These are phyloP conservation scores for Erythrocebus patas DNA, from an alignment of 2,113 vertebrate species.

Conservation along the genomic window DNA sequence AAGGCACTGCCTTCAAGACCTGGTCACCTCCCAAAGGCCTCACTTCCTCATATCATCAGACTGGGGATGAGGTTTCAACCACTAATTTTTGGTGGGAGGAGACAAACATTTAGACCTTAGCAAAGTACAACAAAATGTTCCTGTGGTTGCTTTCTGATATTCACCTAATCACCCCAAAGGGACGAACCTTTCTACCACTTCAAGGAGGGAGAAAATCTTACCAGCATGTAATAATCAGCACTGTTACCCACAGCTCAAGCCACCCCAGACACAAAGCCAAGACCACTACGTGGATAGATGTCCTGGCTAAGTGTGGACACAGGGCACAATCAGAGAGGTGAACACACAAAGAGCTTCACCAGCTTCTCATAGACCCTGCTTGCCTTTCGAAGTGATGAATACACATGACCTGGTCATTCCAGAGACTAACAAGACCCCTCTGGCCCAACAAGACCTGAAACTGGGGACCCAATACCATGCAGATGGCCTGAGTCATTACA, in stretches of 20 bases:
- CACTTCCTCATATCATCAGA: background rate
- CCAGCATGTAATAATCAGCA: background rate
- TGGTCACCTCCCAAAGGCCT: background rate
- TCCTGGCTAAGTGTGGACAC: no score
- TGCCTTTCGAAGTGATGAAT: background rate
- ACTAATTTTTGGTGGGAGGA: background rate
- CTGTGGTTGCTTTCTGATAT: background rate
- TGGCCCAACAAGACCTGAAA: background rate
- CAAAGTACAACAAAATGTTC: background rate
- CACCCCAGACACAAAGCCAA: background rate
- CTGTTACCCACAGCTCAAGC: background rate
- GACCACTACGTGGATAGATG: background rate
- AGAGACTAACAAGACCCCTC: background rate
- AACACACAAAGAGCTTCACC: background rate
- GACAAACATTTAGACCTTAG: background rate
- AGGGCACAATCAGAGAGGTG: background rate
- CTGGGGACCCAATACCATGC: background rate
- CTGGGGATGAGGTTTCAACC: background rate
- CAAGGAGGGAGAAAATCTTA: background rate
- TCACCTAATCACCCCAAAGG: background rate
- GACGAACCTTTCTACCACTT: background rate
- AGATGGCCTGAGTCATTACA: background rate
- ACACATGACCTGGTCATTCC: background rate
- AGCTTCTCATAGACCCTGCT: background rate
- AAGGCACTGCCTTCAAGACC: background rate